Evolutionary conservation across 2,888 invertebrate genomes (phyloP).

Genomic region (Drosophila mimica): DNA sequence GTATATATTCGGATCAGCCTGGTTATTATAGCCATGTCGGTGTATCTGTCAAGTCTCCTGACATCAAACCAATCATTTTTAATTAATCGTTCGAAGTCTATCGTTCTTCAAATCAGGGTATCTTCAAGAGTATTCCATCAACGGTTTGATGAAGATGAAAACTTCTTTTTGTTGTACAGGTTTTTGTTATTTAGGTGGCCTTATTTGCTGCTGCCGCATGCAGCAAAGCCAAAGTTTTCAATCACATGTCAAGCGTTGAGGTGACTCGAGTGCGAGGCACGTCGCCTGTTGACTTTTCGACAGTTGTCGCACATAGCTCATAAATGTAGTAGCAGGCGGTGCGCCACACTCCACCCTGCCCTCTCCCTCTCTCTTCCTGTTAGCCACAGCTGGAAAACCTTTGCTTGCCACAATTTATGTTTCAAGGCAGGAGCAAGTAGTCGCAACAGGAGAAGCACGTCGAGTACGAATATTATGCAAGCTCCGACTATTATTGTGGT

Average conservation of each 20-base stretch:
- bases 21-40: neutral
- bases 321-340: conserved; percentile 65
- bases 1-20: neutral
- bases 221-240: conserved; percentile 81
- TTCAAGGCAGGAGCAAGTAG: conserved; percentile 14
- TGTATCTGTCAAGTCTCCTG: neutral
- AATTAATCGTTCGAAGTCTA: neutral
- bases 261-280: conserved; percentile 67
- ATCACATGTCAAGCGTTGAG: conserved; percentile 77
- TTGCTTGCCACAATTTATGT: conserved; percentile 67
- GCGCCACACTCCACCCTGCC: neutral
- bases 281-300: conserved; percentile 68
- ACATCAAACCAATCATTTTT: neutral
- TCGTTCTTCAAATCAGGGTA: neutral
- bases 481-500: conserved; percentile 21
- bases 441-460: conserved; percentile 36
- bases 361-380: neutral
- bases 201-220: conserved; percentile 57
- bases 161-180: neutral
- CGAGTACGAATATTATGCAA: conserved; percentile 26
- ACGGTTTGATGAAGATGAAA: neutral
- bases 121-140: neutral
- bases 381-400: conserved; percentile 68
- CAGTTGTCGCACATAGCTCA: conserved; percentile 78
- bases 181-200: conserved; percentile 22